Base-by-base conservation (phyloP, 1,140 invertebrate genomes). In the Drosophila subobscura region DNA sequence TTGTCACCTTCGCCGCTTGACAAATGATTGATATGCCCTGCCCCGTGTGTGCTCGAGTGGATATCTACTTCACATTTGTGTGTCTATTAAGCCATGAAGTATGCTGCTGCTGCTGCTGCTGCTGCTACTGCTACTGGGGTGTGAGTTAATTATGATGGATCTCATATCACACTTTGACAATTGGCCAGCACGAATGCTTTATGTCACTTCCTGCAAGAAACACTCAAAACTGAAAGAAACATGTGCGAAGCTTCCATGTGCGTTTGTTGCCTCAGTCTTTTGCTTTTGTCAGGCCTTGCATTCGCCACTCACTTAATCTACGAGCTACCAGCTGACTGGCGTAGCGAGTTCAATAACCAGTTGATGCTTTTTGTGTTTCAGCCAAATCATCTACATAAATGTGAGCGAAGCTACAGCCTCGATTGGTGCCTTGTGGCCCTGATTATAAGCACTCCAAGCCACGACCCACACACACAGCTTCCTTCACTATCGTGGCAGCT, bases 331-430 rank as follows among this genome's bases (percentile, higher is more conserved):
- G 65, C 52, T 70, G 53, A 27, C 71, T 65, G 65, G 12, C 64
- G 49, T 49, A 29, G 50, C 75, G 67, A 56, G 80, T 84, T 84
- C 80, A 84, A 84, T 80, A 84, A 84, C 80, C 80, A 84, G 68
- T 70, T 84, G 80, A 86, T 85, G 77, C 77, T 60, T 80, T 75
- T 74, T 37, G 56, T 44, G 50, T 73, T 80, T 77, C 56, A 59
- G 47, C 46, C 72, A 76, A 84, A 85, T 70, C 66, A 54, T 68
- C 71, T 45, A 75, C 64, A 86, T 86, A 86, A 84, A 80, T 86
- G 80, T 84, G 80, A 86, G 66, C 50, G 58, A 53, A 27, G 64
- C 60, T 72, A 75, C 58, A 72, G 58, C 64, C 65, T 81, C 45
- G 72, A 80, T 76, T 80, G 67, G 61, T 55, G 12, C 53, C 47